Percentiles rank a stretch among this genome's conserved stretches.
These are phyloP conservation scores for Sphaeridia pumilis DNA, from an alignment of 2,888 invertebrate genomes.

Conservation along the genomic window DNA sequence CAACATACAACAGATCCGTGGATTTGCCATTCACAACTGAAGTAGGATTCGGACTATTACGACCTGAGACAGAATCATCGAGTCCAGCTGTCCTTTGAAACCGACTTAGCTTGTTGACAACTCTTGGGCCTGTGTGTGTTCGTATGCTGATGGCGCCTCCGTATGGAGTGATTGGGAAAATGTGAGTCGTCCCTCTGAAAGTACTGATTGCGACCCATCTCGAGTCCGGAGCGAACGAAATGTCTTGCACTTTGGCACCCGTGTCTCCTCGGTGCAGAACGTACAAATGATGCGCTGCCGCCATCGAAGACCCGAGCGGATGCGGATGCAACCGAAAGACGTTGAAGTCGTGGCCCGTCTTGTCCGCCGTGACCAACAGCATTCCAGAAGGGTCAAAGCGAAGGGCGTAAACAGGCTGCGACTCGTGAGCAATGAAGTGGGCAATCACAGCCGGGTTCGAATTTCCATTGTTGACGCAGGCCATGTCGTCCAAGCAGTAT, in stretches of 20 bases:
- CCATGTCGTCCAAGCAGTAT: slow-evolving; percentile 25
- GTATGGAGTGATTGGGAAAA: slow-evolving; percentile 93
- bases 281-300: slow-evolving; percentile 89
- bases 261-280: slow-evolving; percentile 90
- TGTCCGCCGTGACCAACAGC: slow-evolving; percentile 79
- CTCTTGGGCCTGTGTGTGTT: slow-evolving; percentile 80
- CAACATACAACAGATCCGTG: slow-evolving; percentile 30
- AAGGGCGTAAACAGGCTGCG: slow-evolving; percentile 71
- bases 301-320: slow-evolving; percentile 71
- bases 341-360: slow-evolving; percentile 88
- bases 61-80: slow-evolving; percentile 47
- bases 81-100: slow-evolving; percentile 95
- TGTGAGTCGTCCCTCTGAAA: slow-evolving; percentile 90
- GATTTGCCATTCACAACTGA: slow-evolving; percentile 21
- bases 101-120: slow-evolving; percentile 84
- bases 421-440: slow-evolving; percentile 75
- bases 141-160: slow-evolving; percentile 82
- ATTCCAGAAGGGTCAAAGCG: slow-evolving; percentile 84
- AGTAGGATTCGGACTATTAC: slow-evolving; percentile 52
- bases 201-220: slow-evolving; percentile 96
- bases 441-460: slow-evolving; percentile 48
- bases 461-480: slow-evolving; percentile 26
- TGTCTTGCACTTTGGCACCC: slow-evolving; percentile 86
- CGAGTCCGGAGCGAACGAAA: slow-evolving; percentile 81
- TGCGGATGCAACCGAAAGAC: slow-evolving; percentile 90